Conservation (phyloP, 2,113 vertebrate species). For the Pyrgilauda ruficollis region DNA sequence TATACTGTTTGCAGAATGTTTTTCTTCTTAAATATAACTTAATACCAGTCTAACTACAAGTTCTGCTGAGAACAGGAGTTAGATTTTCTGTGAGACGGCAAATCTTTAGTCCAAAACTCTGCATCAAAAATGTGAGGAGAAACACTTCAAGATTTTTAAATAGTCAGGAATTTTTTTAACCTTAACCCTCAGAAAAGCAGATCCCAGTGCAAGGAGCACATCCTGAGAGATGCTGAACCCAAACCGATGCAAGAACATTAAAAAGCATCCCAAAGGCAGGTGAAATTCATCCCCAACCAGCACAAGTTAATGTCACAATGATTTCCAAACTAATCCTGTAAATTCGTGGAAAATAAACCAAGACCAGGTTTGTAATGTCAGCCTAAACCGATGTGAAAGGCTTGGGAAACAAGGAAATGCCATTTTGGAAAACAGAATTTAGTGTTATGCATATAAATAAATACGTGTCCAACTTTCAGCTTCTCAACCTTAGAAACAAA, state of each 20-base stretch:
- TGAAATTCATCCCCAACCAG: not conserved
- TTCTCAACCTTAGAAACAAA: not conserved
- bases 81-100: not conserved
- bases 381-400: not conserved
- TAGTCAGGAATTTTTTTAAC: not conserved
- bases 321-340: rapidly evolving
- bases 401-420: not conserved
- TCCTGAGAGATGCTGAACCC: not conserved
- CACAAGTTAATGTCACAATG: not conserved
- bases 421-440: not conserved
- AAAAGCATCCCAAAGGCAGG: not conserved
- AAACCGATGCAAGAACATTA: rapidly evolving
- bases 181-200: not conserved
- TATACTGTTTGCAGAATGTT: not conserved
- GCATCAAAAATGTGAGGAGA: rapidly evolving
- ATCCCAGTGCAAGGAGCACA: not conserved
- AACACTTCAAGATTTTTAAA: not conserved
- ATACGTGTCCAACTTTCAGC: not conserved
- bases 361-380: not conserved
- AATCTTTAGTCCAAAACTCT: not conserved
- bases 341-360: not conserved
- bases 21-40: not conserved
- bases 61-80: not conserved
- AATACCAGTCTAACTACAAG: not conserved
- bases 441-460: not conserved